Base-by-base conservation (phyloP, 2,113 vertebrate species). In the Parus major region DNA sequence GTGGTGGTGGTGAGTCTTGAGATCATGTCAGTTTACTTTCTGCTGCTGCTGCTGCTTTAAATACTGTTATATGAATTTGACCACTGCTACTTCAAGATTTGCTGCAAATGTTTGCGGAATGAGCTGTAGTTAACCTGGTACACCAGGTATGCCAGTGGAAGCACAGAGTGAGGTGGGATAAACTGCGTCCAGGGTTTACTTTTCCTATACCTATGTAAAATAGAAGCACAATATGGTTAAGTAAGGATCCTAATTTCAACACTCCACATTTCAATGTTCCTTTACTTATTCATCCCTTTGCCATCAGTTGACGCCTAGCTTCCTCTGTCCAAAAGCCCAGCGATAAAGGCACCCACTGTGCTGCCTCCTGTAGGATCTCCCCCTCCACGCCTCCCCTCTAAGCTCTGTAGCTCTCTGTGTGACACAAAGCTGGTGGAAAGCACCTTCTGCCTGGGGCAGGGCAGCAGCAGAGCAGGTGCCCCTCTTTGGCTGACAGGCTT, bases 1-100 rank as follows among this genome's bases (percentile, higher is more conserved):
- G 73, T 73, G 36, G 60, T 78, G 35, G 76, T 79, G 28, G 73
- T 73, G 87, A 95, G 46, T n/a, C 77, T 60, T 81, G 61, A 90
- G 79, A 44, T 91, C 41, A 27, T 39, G 50, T 89, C 36, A 33
- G 70, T 65, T 89, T 72, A 27, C 42, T 82, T 82, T 87, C 82
- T 76, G 61, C 64, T 56, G 44, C 63, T 56, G 44, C 63, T 64
- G 31, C 69, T 86, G 64, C 61, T 83, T 93, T 88, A 47, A 10
- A 29, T 83, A 28, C 29, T 33, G 56, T 82, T 61, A 22, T 18
- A 79, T 87, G 70, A 92, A 88, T 80, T 44, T 76, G 39, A 69
- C 12, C 3, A 9, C 20, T 66, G 31, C 49, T 83, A 25, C 78
- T 65, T 55, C 23, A 81, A 68, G 56, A 56, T 81, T 78, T 92